These are phyloP conservation scores for Ylistrum balloti DNA, from an alignment of 1,140 invertebrate genomes.

Conservation along the genomic window DNA sequence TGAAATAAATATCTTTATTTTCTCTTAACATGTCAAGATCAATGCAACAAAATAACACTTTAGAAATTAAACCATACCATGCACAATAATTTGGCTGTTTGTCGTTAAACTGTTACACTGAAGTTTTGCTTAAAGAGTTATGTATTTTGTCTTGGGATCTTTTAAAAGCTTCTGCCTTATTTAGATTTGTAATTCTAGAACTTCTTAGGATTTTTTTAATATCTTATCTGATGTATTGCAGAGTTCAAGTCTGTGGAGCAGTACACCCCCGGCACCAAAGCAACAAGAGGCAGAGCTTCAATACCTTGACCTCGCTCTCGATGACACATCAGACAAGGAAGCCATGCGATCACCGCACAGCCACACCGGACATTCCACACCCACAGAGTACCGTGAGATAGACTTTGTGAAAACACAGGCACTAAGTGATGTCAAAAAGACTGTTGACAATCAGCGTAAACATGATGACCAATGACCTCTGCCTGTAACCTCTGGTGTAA, in stretches of 20 bases:
- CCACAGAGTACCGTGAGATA: conserved; percentile 75
- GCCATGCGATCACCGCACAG: conserved; percentile 30
- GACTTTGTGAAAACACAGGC: conserved; percentile 76
- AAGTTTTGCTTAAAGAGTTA: too few species aligned
- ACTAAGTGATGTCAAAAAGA: conserved; percentile 67
- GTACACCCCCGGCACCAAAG: conserved; percentile 63
- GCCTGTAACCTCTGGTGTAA: not conserved
- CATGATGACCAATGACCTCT: conserved; percentile 55
- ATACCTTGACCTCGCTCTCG: conserved; percentile 71
- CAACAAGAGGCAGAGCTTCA: conserved; percentile 68
- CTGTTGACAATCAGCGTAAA: conserved; percentile 63
- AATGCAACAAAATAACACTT: too few species aligned
- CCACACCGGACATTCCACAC: conserved; percentile 57
- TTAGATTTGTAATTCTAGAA: too few species aligned
- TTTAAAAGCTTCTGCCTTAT: too few species aligned
- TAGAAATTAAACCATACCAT: too few species aligned
- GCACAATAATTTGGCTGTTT: too few species aligned
- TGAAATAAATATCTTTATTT: too few species aligned
- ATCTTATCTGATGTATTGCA: conserved; percentile 49
- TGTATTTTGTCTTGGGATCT: too few species aligned
- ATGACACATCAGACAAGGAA: conserved; percentile 54
- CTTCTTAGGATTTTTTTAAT: too few species aligned
- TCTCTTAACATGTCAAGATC: too few species aligned
- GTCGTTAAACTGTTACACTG: too few species aligned
- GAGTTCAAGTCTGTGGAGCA: conserved; percentile 50